Conservation (phyloP, 2,888 invertebrate genomes). For the Habrosyne pyritoides region DNA sequence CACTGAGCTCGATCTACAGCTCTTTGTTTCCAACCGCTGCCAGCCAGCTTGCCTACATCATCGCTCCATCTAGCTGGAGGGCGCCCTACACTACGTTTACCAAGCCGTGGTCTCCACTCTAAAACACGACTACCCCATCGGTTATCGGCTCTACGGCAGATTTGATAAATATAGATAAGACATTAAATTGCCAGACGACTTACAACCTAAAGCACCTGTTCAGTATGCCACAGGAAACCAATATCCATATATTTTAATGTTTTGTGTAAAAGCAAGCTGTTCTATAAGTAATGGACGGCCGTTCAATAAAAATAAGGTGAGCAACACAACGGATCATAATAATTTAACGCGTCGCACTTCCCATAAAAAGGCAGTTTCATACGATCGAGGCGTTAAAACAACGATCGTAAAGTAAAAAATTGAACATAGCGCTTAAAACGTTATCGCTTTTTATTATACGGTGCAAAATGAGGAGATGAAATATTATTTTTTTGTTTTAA, state of each 20-base stretch:
- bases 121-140: too few species aligned
- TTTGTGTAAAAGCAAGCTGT: not conserved
- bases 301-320: constrained; percentile 1
- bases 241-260: not conserved
- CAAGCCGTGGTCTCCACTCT: too few species aligned
- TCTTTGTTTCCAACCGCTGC: too few species aligned
- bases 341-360: not conserved
- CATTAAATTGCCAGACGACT: too few species aligned
- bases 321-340: constrained; percentile 2
- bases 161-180: too few species aligned
- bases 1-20: too few species aligned
- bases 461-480: not conserved
- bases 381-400: not conserved
- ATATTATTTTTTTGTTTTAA: not conserved
- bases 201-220: too few species aligned
- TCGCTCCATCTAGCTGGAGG: too few species aligned
- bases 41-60: too few species aligned
- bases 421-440: not conserved
- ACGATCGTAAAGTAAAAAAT: not conserved
- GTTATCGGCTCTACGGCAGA: too few species aligned
- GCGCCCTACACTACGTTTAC: too few species aligned
- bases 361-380: not conserved
- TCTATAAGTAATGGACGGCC: not conserved
- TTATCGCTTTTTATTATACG: not conserved
- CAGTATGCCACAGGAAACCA: too few species aligned